Evolutionary conservation across 1,140 invertebrate species (phyloP), one percentile per base, ranked within the genome.

Genomic region (Panulirus ornatus): DNA sequence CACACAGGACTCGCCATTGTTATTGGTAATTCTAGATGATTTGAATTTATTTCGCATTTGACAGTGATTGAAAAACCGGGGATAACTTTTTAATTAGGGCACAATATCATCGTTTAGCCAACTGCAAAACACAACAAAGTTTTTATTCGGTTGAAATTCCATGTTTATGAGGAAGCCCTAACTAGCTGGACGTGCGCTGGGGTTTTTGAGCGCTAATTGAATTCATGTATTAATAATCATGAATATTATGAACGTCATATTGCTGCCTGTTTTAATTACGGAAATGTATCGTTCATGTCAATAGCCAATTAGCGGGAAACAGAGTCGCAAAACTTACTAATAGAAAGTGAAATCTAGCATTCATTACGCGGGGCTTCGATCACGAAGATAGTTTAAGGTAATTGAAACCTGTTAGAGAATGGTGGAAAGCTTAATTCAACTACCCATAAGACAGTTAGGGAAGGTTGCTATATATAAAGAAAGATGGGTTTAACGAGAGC

Each of bases 81-180:
- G 82, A 66, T 84, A 16, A 36, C 58, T 38, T 84, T 84, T 84
- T 84, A 84, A 84, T 84, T 84, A 84, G 54, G 58, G 16, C 82
- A 19, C 51, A 38, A 83, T 63, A 83, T 83, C 34, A 83, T 54
- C 38, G 79, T 66, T 84, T 66, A 58, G 36, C 40, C 22, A 34
- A 51, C 27, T 16, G 27, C 38, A 63, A 66, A 83, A 42, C 79
- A 34, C 34, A 8, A n/a, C 71, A 38, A 40, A 40, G 14, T 75
- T 75, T n/a, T 75, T 40, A 75, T 75, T 36, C 34, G 70, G 8
- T 36, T n/a, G 11, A 51, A 42, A 47, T 27, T 79, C 1, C 34
- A 22, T 81, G 47, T 42, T 81, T 51, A 54, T 81, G 44, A 22
- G 51, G 78, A 58, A 47, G 51, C 27, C 6, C 27, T 34, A n/a